A percentile compares a stretch with the other conserved stretches of the same genome.
Conservation (phyloP, 2,888 invertebrate species). For the Erpobdella octoculata region DNA sequence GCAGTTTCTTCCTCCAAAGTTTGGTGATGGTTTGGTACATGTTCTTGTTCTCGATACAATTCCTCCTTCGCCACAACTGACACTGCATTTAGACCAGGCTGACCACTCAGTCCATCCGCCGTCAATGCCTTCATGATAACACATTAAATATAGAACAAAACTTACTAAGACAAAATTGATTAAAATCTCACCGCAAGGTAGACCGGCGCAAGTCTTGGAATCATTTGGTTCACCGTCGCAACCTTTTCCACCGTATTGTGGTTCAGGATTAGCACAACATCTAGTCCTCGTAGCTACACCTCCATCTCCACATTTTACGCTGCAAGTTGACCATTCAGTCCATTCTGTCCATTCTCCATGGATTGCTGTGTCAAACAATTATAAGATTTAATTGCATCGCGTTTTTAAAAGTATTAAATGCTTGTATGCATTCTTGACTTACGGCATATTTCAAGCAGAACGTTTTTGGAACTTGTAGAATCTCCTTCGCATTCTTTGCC, state of each 20-base stretch:
- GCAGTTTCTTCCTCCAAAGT: conserved; percentile 28
- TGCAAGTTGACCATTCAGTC: conserved; percentile 29
- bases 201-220: conserved; percentile 40
- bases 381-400: background rate
- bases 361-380: conserved; percentile 8
- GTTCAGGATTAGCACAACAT: conserved; percentile 46
- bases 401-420: background rate
- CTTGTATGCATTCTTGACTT: conserved; percentile 12
- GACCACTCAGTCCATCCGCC: conserved; percentile 35
- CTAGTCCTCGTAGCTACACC: conserved; percentile 21
- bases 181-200: conserved; percentile 21
- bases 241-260: conserved; percentile 44
- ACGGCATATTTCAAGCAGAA: conserved; percentile 25
- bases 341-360: conserved; percentile 27
- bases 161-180: background rate
- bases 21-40: conserved; percentile 32
- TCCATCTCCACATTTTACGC: conserved; percentile 24
- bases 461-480: conserved; percentile 36
- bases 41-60: conserved; percentile 27
- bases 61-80: conserved; percentile 32
- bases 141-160: background rate
- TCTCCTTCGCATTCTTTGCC: conserved; percentile 45
- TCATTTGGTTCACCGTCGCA: conserved; percentile 44
- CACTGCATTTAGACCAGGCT: conserved; percentile 32
- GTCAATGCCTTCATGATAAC: conserved; percentile 30